Conservation (phyloP, 2,888 invertebrate genomes). For the Oligia strigilis region DNA sequence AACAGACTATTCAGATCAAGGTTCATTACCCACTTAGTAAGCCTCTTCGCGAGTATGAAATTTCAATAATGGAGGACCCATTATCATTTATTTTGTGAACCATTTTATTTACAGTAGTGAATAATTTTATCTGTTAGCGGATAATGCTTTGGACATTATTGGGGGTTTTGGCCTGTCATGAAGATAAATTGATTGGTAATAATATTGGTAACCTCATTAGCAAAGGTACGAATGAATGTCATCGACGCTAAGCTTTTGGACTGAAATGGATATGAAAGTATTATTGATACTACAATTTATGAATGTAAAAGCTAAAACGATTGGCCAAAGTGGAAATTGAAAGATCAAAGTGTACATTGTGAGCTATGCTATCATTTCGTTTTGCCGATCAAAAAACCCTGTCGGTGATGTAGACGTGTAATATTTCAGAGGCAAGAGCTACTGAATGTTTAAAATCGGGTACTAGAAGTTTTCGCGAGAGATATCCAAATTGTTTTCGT, state of each 20-base stretch:
- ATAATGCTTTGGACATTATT: constrained; percentile 59
- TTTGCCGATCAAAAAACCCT: constrained; percentile 43
- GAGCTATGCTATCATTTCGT: constrained; percentile 37
- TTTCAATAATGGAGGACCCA: constrained; percentile 64
- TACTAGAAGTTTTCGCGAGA: constrained; percentile 35
- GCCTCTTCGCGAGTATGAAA: constrained; percentile 59
- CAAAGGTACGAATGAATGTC: constrained; percentile 22
- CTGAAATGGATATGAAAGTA: constrained; percentile 23
- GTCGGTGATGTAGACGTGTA: constrained; percentile 41
- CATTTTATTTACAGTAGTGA: constrained; percentile 65
- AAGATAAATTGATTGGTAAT: constrained; percentile 49
- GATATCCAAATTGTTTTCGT: constrained; percentile 44
- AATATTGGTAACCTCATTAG: constrained; percentile 40
- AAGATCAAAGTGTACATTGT: constrained; percentile 53
- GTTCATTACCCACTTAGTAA: constrained; percentile 60
- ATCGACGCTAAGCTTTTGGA: not conserved
- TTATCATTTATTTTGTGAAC: constrained; percentile 64
- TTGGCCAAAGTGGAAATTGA: constrained; percentile 52
- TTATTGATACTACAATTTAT: constrained; percentile 25
- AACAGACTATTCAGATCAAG: constrained; percentile 57
- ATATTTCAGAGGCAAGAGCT: constrained; percentile 43
- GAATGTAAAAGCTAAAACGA: constrained; percentile 28
- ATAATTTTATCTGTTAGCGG: constrained; percentile 55
- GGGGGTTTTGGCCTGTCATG: constrained; percentile 40
- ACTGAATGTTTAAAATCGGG: constrained; percentile 49